Evolutionary conservation across 1,140 invertebrate species (phyloP).

Genomic region (Lasioglossum albipes): DNA sequence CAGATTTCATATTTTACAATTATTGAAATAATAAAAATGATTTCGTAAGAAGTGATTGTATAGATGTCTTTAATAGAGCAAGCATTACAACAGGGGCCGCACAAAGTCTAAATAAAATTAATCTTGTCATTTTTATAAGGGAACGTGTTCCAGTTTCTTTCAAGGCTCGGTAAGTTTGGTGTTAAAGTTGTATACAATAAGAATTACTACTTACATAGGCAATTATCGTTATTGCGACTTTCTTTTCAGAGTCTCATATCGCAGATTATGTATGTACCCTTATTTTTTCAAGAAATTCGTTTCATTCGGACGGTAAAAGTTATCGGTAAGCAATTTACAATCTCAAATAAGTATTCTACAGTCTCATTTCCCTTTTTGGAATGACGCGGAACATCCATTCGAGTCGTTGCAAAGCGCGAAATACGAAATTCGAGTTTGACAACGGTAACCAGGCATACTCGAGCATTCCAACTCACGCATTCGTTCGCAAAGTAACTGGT

Average conservation of each 20-base stretch:
- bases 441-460: background rate
- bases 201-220: constrained; percentile 30
- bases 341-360: background rate
- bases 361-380: constrained; percentile 1
- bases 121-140: no score
- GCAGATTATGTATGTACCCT: no score
- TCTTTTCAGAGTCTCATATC: background rate
- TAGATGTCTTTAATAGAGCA: no score
- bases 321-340: background rate
- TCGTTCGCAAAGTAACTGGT: background rate
- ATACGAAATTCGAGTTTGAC: background rate
- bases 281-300: no score
- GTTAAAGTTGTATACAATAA: constrained; percentile 14
- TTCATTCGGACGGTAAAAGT: background rate
- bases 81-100: no score
- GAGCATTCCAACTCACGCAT: background rate
- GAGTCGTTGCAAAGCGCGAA: background rate
- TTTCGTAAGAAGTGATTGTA: no score
- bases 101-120: no score
- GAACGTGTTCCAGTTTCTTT: no score
- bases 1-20: no score
- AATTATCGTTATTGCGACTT: background rate
- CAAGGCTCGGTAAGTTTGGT: no score
- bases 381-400: no score
- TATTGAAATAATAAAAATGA: no score